Evolutionary conservation across 1,140 invertebrate species (phyloP).

Genomic region (Trichomalopsis sarcophagae): DNA sequence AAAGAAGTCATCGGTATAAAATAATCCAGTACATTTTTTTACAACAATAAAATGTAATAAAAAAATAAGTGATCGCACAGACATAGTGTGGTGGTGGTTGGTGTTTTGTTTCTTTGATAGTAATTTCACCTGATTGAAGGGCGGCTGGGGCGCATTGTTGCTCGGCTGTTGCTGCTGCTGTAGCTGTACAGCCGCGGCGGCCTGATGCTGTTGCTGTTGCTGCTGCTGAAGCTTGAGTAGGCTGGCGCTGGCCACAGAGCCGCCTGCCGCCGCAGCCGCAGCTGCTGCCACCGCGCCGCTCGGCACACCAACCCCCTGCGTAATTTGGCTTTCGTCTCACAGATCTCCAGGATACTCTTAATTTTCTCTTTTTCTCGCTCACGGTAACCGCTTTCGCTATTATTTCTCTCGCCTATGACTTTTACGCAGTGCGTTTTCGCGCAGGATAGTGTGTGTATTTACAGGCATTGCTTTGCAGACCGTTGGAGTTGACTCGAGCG

Average conservation of each 20-base stretch:
- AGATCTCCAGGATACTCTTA: conserved; percentile 52
- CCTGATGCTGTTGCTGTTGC: conserved; percentile 71
- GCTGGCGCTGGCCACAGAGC: conserved; percentile 72
- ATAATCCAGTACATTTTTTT: neutral
- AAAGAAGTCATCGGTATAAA: neutral
- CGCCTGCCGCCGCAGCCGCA: conserved; percentile 61
- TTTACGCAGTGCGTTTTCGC: neutral
- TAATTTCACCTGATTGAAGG: conserved; percentile 73
- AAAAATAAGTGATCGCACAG: neutral
- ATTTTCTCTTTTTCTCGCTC: neutral
- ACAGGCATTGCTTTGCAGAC: neutral
- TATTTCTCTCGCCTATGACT: neutral
- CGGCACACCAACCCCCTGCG: conserved; percentile 69
- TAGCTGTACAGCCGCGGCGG: conserved; percentile 66
- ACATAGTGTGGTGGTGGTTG: conserved; percentile 15
- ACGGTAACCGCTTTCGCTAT: neutral
- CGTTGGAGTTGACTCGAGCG: neutral
- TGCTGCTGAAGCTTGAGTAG: conserved; percentile 73
- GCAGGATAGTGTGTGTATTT: neutral
- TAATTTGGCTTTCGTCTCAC: conserved; percentile 55
- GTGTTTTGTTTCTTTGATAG: conserved; percentile 28
- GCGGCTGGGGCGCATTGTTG: conserved; percentile 70
- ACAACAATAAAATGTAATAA: neutral
- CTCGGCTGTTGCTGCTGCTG: conserved; percentile 69
- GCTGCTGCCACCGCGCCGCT: conserved; percentile 68